Base-by-base conservation (phyloP, 2,888 invertebrate species). In the Plutella xylostella region DNA sequence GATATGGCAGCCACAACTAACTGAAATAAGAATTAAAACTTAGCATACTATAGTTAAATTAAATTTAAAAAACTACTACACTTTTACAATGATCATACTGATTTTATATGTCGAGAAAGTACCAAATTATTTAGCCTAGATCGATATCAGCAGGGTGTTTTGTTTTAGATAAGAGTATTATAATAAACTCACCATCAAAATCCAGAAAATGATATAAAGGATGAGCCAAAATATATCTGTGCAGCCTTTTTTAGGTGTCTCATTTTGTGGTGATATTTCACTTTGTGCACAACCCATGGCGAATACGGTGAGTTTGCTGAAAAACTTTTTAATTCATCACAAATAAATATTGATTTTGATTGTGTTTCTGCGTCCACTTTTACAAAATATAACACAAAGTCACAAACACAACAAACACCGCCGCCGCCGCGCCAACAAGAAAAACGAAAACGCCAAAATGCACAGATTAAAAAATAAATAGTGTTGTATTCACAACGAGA, bases 1-100 rank as follows among this genome's bases (percentile, higher is more conserved):
- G 96, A 92, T 79, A 96, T 95, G 11, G 91, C 91, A 22, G 93
- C 93, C 54, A 94, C 89, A 54, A 92, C 86, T 58, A 94, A 89
- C 94, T 93, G 71, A 21, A 45, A 17, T 40, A 22, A 9, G 11
- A 28, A 28, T 9, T 28, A 6, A 28, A 28, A 3, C 7, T n/a
- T n/a, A n/a, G n/a, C n/a, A n/a, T n/a, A n/a, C n/a, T n/a, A n/a
- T n/a, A n/a, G n/a, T n/a, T n/a, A n/a, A n/a, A n/a, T n/a, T n/a
- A n/a, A 28, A 28, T 6, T 2, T 28, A 4, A 28, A 6, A 28
- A 28, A n/a, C 28, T 28, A n/a, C 3, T 28, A n/a, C n/a, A n/a
- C n/a, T 28, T 28, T 3, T 3, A 4, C 28, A 28, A 6, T 28
- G 28, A 5, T 7, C 25, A 7, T 25, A 7, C 9, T 25, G 25